Evolutionary conservation across 1,140 invertebrate species (phyloP).

Genomic region (Monomorium pharaonis): DNA sequence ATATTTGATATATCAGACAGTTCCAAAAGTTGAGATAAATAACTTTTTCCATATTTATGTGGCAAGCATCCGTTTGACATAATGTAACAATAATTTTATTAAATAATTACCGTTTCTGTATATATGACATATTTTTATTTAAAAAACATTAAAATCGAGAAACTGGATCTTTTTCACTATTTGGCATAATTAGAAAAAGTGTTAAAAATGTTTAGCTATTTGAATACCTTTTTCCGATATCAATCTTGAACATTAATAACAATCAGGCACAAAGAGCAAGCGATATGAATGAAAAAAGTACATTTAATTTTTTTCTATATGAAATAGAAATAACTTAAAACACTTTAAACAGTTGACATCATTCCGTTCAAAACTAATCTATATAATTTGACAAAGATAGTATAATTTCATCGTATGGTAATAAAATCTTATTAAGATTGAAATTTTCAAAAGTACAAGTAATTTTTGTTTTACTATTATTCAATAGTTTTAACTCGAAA

Average conservation of each 20-base stretch:
- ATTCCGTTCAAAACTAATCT: neutral
- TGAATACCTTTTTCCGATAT: constrained; percentile 45
- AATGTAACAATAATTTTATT: neutral
- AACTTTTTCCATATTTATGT: neutral
- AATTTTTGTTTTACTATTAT: neutral
- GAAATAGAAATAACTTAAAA: neutral
- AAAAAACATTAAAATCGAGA: neutral
- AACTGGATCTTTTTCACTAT: neutral
- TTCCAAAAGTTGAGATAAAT: neutral
- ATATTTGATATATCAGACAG: neutral
- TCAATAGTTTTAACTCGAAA: neutral
- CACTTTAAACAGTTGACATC: neutral
- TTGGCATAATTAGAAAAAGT: neutral
- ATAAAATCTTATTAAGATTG: neutral
- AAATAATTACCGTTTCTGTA: neutral
- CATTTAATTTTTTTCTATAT: constrained; percentile 38
- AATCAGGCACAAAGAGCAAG: constrained; percentile 81
- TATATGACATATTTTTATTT: neutral
- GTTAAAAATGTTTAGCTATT: neutral
- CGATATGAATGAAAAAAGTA: constrained; percentile 67
- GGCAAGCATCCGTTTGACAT: neutral
- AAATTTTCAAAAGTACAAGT: neutral
- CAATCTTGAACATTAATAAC: constrained; percentile 73
- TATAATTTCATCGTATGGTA: neutral
- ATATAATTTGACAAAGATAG: neutral